Percentiles rank a stretch among this genome's conserved stretches.
Evolutionary conservation across 2,113 vertebrate genomes (phyloP).

Genomic region (Indicator indicator): DNA sequence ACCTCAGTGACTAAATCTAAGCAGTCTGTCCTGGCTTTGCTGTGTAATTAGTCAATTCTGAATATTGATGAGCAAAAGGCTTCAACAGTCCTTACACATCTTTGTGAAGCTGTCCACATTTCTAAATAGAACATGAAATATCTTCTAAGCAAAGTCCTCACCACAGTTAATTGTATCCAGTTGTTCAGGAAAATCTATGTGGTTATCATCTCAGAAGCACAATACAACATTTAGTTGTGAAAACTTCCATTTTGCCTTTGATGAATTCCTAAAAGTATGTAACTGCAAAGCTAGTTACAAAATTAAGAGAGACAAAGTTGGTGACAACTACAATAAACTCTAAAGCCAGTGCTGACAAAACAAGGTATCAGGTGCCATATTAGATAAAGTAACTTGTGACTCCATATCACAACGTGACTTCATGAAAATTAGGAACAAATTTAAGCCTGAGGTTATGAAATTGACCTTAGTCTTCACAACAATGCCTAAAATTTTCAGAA

Average conservation of each 20-base stretch:
- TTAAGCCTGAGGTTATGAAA: slow-evolving; percentile 18
- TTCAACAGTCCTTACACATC: background rate
- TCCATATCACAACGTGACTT: background rate
- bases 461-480: slow-evolving; percentile 20
- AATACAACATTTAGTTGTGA: background rate
- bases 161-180: background rate
- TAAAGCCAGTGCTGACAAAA: background rate
- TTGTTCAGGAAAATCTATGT: background rate
- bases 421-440: slow-evolving; percentile 47
- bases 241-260: background rate
- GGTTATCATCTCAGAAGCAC: background rate
- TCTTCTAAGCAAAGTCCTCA: background rate
- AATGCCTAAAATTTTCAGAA: slow-evolving; percentile 23
- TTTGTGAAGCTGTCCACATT: background rate
- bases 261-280: background rate
- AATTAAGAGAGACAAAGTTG: background rate
- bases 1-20: background rate
- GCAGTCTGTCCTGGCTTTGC: background rate
- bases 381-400: slow-evolving; percentile 15
- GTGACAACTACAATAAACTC: background rate
- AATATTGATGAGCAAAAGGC: background rate
- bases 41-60: background rate
- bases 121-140: background rate
- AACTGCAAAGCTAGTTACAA: slow-evolving; percentile 1
- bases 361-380: slow-evolving; percentile 41